Evolutionary conservation across 2,113 vertebrate species (phyloP).

Genomic region (Tamias sibiricus): DNA sequence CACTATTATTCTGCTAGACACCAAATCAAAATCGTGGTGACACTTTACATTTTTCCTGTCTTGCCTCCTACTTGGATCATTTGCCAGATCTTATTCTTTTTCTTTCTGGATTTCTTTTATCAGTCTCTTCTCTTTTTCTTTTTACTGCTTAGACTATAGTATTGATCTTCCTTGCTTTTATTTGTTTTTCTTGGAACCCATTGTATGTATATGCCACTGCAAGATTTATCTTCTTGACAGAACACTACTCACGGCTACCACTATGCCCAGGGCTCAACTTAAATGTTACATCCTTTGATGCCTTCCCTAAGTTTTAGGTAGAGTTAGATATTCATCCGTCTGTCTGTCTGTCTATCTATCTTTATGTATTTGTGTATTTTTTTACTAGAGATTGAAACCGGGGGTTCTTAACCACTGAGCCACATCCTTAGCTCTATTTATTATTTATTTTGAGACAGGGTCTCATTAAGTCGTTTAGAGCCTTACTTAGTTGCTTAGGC

Average conservation of each 20-base stretch:
- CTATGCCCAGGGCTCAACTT: background rate
- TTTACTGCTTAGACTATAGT: background rate
- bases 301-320: background rate
- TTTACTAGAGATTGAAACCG: no score
- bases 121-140: background rate
- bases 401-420: no score
- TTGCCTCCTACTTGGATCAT: constrained; percentile 26
- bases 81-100: constrained; percentile 51
- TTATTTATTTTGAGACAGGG: no score
- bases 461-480: no score
- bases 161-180: constrained; percentile 15
- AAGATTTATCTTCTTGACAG: constrained; percentile 42
- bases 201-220: background rate
- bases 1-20: constrained; percentile 31
- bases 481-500: no score
- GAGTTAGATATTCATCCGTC: constrained; percentile 11
- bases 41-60: constrained; percentile 6
- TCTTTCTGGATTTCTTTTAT: constrained; percentile 24
- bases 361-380: no score
- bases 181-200: background rate
- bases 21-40: constrained; percentile 28
- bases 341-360: background rate
- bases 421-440: no score
- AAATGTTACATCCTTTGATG: constrained; percentile 5
- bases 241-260: background rate